A percentile compares a stretch with the other conserved stretches of the same genome.
phyloP scores from a whole-genome alignment of 2,113 vertebrate genomes.

The Spermophilus dauricus region DNA sequence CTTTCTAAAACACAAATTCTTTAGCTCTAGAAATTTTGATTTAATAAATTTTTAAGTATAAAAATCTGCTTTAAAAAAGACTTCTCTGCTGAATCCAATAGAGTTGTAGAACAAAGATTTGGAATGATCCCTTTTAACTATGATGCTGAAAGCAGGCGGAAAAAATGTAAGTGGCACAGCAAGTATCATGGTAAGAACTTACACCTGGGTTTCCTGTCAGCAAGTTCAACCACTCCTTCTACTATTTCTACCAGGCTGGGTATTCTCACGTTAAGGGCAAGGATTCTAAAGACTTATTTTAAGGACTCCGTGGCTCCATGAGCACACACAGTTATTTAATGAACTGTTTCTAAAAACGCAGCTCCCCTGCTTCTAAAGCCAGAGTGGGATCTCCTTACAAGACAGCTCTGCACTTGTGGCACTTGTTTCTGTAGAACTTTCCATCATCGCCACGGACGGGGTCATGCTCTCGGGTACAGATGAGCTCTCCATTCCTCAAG shows the following conservation, averaged over 20 bases:
- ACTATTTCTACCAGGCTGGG: neutral
- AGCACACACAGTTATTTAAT: neutral
- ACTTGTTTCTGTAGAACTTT: constrained; percentile 70
- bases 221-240: neutral
- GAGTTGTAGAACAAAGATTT: neutral
- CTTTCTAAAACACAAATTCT: neutral
- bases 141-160: neutral
- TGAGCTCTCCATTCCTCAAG: neutral
- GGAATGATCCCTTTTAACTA: neutral
- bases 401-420: constrained; percentile 69
- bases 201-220: neutral
- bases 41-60: neutral
- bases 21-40: neutral
- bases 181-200: neutral
- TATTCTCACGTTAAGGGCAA: neutral
- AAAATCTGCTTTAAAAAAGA: neutral
- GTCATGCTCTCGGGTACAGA: constrained; percentile 64
- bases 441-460: constrained; percentile 62
- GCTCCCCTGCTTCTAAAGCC: neutral
- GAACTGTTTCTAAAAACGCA: neutral
- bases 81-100: neutral
- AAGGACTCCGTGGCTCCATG: neutral
- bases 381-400: constrained; percentile 12
- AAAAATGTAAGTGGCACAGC: neutral
- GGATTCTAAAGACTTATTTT: neutral